These are phyloP conservation scores for Microctonus hyperodae DNA, from an alignment of 2,888 invertebrate species.

Conservation along the genomic window DNA sequence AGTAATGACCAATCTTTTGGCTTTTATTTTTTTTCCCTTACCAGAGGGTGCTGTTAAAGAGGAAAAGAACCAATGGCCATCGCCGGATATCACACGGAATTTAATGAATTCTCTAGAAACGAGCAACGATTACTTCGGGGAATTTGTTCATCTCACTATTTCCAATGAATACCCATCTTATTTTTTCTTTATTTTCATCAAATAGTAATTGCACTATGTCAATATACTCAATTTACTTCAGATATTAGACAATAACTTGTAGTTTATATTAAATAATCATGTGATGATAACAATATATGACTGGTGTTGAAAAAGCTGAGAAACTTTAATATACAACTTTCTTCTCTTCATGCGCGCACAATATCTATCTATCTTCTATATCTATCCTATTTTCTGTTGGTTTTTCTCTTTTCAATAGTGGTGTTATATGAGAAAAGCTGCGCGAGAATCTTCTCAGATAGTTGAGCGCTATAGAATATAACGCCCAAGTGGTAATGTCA, in stretches of 20 bases:
- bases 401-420: background rate
- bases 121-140: slow-evolving; percentile 34
- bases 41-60: slow-evolving; percentile 30
- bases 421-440: slow-evolving; percentile 14
- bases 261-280: too few species aligned
- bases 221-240: background rate
- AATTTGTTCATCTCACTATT: slow-evolving; percentile 30
- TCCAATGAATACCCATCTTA: slow-evolving; percentile 19
- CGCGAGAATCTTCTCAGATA: slow-evolving; percentile 24
- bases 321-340: too few species aligned
- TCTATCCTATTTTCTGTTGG: background rate
- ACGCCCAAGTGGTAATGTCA: slow-evolving; percentile 48
- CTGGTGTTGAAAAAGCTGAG: background rate
- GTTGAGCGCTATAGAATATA: slow-evolving; percentile 33
- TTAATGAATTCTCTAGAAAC: slow-evolving; percentile 37
- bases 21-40: slow-evolving; percentile 14
- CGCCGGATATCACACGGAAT: slow-evolving; percentile 36
- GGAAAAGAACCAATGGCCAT: slow-evolving; percentile 24
- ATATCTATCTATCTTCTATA: background rate
- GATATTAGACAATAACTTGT: background rate
- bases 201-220: background rate
- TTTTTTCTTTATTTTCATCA: background rate
- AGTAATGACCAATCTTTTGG: slow-evolving; percentile 7
- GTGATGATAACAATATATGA: too few species aligned
- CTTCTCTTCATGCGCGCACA: background rate